Evolutionary conservation across 2,888 invertebrate species (phyloP).

Genomic region (Melieria picta): DNA sequence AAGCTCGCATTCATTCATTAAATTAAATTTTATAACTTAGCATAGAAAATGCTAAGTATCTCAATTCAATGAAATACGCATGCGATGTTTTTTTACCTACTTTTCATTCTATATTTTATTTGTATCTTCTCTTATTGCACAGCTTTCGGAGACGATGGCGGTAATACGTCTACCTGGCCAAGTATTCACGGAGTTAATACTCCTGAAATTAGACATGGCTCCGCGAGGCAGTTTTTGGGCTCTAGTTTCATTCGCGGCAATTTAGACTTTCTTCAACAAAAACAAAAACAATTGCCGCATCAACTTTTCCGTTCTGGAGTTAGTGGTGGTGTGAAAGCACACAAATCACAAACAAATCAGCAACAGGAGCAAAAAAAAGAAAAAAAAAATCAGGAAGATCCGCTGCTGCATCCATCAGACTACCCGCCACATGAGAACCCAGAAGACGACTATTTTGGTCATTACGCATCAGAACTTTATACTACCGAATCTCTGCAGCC

Average conservation of each 20-base stretch:
- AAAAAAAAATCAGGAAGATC: slow-evolving; percentile 45
- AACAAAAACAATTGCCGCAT: slow-evolving; percentile 37
- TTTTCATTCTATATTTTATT: slow-evolving; percentile 2
- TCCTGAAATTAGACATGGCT: slow-evolving; percentile 50
- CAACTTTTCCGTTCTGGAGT: slow-evolving; percentile 45
- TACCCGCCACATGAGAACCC: slow-evolving; percentile 52
- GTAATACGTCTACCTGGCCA: slow-evolving; percentile 46
- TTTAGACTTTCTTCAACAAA: slow-evolving; percentile 34
- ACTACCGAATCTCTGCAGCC: slow-evolving; percentile 55
- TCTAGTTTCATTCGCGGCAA: slow-evolving; percentile 63
- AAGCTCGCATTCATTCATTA: no score
- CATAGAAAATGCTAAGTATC: no score
- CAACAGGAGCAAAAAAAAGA: slow-evolving; percentile 35
- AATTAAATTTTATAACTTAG: no score
- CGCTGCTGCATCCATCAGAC: slow-evolving; percentile 52
- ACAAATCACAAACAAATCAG: slow-evolving; percentile 19
- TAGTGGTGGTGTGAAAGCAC: slow-evolving; percentile 28
- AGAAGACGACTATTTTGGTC: slow-evolving; percentile 49
- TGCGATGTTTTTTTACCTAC: slow-evolving; percentile 4
- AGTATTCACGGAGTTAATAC: slow-evolving; percentile 35
- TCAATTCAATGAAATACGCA: no score
- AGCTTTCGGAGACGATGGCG: slow-evolving; percentile 49
- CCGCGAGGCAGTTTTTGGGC: slow-evolving; percentile 70
- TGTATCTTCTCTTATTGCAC: slow-evolving; percentile 9
- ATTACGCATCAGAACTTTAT: slow-evolving; percentile 49